Evolutionary conservation across 1,140 invertebrate species (phyloP), one percentile per base, ranked within the genome.

Genomic region (Antheraea pernyi): DNA sequence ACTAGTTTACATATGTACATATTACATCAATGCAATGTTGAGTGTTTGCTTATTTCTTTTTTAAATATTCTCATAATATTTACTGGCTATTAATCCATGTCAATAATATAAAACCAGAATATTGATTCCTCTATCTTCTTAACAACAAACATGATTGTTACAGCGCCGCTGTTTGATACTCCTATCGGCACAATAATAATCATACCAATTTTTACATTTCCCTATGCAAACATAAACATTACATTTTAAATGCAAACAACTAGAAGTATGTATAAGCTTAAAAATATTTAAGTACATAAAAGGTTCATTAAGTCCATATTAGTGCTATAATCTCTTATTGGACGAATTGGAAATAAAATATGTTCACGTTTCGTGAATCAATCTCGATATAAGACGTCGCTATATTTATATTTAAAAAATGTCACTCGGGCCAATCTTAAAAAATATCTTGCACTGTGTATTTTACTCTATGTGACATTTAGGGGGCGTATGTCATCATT

Each of bases 1-100:
- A 53, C 71, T 89, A 88, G 84, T 86, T 88, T 90, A 90, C 86
- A 90, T 90, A 91, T 91, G 74, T 90, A 91, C 89, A 91, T 77
- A 86, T 72, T 81, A 75, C 68, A 77, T 79, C 75, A 81, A 80
- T 84, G 78, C 70, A 76, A 81, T 76, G 71, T 75, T 71, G 74
- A 75, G 68, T 67, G 72, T 61, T 73, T 73, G 68, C 72, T 64
- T 6, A 6, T 10, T 53, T 11, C 7, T 42, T 3, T 42, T 42
- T 42, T 42, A 10, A 42, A 42, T 4, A 42, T 42, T 7, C 7
- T 42, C 1, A 42, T 42, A 42, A 42, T 42, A 11, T 42, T 11
- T 11, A 10, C 7, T 7, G 39, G 11, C 7, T 42, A 10, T 42
- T 10, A 10, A 42, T 11, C 39, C 39, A 42, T 30, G 22, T 30